Evolutionary conservation across 1,140 invertebrate species (phyloP), one percentile per base, ranked within the genome.

Genomic region (Ladona fulva): DNA sequence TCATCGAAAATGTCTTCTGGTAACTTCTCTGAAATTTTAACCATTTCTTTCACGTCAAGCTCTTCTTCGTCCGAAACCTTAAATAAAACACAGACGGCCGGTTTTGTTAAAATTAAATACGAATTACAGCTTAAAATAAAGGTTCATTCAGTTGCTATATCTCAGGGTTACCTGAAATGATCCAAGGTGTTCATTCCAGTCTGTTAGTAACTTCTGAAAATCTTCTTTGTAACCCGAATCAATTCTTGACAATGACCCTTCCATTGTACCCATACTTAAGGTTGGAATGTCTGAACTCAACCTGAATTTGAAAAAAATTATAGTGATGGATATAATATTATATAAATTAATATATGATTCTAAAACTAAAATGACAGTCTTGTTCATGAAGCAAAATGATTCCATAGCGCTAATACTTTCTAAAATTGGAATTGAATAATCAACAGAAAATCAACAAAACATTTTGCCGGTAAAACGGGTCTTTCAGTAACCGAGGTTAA

Each of bases 121-220:
- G n/a, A 37, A 37, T 8, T 5, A 37, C 29, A 37, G 8, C 29
- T 37, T 5, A 37, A 37, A 37, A 8, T 37, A 37, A 37, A 37
- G 29, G 8, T 8, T 5, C 29, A 5, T 37, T 37, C 29, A 1
- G 29, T 25, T 29, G 76, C 10, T 52, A 75, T 75, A 75, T n/a
- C n/a, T n/a, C n/a, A n/a, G n/a, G 42, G 0, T 75, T 76, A 85
- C 85, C 82, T 85, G 83, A 52, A 85, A 79, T 59, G 83, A 82
- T 44, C 84, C 85, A 77, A 86, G 80, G 75, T 86, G 85, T 74
- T 85, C 84, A 74, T 85, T 82, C 85, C 85, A 86, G 77, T 86
- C 85, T 25, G 83, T 84, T 73, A 86, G 82, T 74, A 84, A 82
- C 81, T 85, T 85, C 75, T 83, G 84, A 81, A 84, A 86, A 78